phyloP scores from a whole-genome alignment of 2,797 vertebrate genomes.

The Leptoclinus maculatus region DNA sequence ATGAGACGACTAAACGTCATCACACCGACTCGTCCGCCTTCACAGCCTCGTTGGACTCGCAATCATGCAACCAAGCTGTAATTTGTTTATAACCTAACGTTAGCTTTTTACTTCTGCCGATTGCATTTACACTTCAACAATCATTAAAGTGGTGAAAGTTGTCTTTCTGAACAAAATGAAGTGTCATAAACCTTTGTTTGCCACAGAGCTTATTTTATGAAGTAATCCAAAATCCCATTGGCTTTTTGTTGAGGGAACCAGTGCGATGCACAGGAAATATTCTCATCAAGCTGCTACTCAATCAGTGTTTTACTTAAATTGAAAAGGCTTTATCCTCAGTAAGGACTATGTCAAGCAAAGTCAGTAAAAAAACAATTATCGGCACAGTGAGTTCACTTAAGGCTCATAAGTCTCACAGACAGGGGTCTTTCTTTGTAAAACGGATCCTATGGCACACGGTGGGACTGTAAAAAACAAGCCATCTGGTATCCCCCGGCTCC shows the following conservation, averaged over 20 bases:
- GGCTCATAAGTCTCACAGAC: slow-evolving; percentile 50
- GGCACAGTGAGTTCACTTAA: slow-evolving; percentile 38
- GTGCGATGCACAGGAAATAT: neutral
- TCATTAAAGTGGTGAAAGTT: neutral
- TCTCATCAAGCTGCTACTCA: neutral
- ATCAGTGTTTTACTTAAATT: neutral
- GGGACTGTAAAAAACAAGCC: slow-evolving; percentile 56
- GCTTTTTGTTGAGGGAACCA: neutral
- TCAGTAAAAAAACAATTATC: slow-evolving; percentile 45
- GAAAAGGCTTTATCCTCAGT: slow-evolving; percentile 3
- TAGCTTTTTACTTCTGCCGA: neutral
- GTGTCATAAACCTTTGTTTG: neutral
- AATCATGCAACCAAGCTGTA: neutral
- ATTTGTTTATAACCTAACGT: neutral
- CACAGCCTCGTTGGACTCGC: too few relatives aligned
- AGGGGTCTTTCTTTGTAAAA: slow-evolving; percentile 54
- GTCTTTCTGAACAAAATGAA: neutral
- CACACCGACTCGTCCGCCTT: too few relatives aligned
- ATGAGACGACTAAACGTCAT: neutral
- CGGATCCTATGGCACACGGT: slow-evolving; percentile 57
- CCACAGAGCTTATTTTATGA: neutral
- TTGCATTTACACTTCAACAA: neutral
- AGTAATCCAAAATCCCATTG: neutral
- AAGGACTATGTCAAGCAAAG: slow-evolving; percentile 12
- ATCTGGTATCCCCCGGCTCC: slow-evolving; percentile 39